These are phyloP conservation scores for Zoanthus solanderi DNA, from an alignment of 92 coral and sea anemone genomes.

Conservation along the genomic window DNA sequence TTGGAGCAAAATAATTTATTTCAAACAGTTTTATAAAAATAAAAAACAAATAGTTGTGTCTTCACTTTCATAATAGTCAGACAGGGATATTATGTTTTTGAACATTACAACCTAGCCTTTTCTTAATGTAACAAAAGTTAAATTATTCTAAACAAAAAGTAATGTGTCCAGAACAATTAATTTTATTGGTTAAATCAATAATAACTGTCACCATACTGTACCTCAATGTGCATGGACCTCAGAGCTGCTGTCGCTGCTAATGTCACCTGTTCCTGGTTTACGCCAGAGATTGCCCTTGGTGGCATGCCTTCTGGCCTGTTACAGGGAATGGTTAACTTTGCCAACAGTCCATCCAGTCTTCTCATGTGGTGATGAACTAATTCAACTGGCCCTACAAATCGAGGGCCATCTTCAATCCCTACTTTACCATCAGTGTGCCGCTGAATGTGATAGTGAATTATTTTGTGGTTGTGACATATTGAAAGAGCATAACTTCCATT, in stretches of 20 bases:
- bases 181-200: no score
- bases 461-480: slow-evolving; percentile 79
- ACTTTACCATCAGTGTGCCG: slow-evolving; percentile 90
- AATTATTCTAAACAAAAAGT: no score
- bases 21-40: no score
- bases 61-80: no score
- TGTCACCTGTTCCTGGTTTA: slow-evolving; percentile 84
- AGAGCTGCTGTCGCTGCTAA: slow-evolving; percentile 88
- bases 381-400: slow-evolving; percentile 90
- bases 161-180: no score
- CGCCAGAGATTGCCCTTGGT: slow-evolving; percentile 79
- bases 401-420: slow-evolving; percentile 95
- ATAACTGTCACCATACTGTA: not conserved
- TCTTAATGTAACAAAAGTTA: no score
- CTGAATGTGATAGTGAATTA: slow-evolving; percentile 96
- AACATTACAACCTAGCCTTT: no score
- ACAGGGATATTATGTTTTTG: no score
- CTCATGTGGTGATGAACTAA: slow-evolving; percentile 79
- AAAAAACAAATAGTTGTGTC: no score
- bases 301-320: slow-evolving; percentile 80
- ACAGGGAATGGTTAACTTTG: slow-evolving; percentile 78
- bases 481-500: slow-evolving; percentile 96
- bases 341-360: slow-evolving; percentile 85
- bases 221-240: slow-evolving; percentile 75
- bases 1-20: no score